Evolutionary conservation across 2,797 vertebrate genomes (phyloP).

Genomic region (Fistularia commersonii): DNA sequence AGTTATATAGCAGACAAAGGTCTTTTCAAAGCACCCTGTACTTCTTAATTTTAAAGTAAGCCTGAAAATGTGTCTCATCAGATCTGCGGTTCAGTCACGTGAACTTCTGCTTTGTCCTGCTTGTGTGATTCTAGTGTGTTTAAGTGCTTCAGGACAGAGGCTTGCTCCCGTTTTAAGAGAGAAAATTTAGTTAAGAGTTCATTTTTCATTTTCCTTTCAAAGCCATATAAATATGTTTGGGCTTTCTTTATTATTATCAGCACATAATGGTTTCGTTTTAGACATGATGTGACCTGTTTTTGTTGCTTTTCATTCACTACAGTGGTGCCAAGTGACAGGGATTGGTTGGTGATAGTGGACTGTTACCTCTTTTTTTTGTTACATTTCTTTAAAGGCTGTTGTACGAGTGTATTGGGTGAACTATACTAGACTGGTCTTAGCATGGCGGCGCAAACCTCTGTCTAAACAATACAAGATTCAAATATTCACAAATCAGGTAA

Average conservation of each 20-base stretch:
- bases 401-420: conserved; percentile 16
- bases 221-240: no score
- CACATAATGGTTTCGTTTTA: conserved; percentile 9
- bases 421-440: conserved; percentile 32
- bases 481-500: conserved; percentile 15
- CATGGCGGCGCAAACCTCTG: conserved; percentile 53
- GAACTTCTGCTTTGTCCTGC: conserved; percentile 30
- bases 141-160: conserved; percentile 49
- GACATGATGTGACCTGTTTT: conserved; percentile 15
- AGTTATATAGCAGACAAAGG: conserved; percentile 28
- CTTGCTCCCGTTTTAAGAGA: conserved; percentile 28
- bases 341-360: conserved; percentile 10
- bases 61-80: conserved; percentile 38
- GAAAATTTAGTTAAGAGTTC: neutral
- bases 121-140: conserved; percentile 22
- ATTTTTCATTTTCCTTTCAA: no score
- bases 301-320: conserved; percentile 3
- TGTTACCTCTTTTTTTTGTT: conserved; percentile 20
- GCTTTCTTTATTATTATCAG: conserved; percentile 8
- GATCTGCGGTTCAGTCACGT: conserved; percentile 44
- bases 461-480: conserved; percentile 19
- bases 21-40: no score
- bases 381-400: conserved; percentile 20
- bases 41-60: no score
- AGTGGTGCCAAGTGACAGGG: no score